Conservation (phyloP, 2,113 vertebrate species). For the Deroptyus accipitrinus region DNA sequence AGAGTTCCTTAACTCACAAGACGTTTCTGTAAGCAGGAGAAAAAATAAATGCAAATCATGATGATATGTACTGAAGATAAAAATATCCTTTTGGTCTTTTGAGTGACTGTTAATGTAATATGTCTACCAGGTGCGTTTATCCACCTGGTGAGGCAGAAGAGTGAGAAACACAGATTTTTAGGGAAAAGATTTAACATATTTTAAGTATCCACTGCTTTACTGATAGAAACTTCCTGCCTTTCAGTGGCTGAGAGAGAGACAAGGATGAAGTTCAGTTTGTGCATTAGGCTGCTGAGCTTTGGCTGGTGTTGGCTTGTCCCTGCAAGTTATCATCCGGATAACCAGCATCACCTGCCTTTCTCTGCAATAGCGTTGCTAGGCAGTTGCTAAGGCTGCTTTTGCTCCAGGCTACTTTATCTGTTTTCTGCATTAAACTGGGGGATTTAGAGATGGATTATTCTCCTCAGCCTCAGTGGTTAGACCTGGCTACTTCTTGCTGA, state of each 20-base stretch:
- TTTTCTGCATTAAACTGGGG: neutral
- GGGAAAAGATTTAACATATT: neutral
- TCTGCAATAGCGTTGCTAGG: constrained; percentile 35
- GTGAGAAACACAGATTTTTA: neutral
- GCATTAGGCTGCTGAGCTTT: neutral
- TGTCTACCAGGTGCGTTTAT: neutral
- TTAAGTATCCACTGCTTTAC: neutral
- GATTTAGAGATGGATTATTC: neutral
- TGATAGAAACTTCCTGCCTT: neutral
- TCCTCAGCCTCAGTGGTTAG: neutral
- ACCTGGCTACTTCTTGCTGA: neutral
- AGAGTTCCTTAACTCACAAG: neutral
- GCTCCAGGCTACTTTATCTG: neutral
- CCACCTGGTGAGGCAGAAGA: neutral
- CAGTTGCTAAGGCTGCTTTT: constrained; percentile 35
- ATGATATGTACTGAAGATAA: neutral
- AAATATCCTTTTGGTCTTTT: neutral
- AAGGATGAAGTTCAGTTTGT: neutral
- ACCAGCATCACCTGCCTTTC: neutral
- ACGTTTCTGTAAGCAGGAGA: neutral
- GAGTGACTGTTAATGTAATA: neutral
- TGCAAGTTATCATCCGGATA: neutral
- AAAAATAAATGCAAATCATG: neutral
- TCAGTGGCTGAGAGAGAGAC: neutral
- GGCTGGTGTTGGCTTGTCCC: neutral